These are phyloP conservation scores for Octopus sinensis DNA, from an alignment of 1,140 invertebrate species.

Conservation along the genomic window DNA sequence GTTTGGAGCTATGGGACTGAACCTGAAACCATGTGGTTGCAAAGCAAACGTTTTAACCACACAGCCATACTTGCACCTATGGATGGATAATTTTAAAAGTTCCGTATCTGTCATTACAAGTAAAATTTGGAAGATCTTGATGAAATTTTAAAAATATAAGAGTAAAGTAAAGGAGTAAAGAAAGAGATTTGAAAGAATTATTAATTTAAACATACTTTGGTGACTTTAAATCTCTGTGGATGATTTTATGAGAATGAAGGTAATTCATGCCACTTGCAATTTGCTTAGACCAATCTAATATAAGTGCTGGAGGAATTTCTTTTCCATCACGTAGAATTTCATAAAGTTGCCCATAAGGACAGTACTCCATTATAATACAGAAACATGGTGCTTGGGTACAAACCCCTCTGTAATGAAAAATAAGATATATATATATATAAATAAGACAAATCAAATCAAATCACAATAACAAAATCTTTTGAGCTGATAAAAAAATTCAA, in stretches of 20 bases:
- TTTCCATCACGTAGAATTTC: slow-evolving; percentile 80
- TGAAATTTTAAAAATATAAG: too few relatives aligned
- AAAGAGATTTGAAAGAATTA: not conserved
- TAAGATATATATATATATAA: not conserved
- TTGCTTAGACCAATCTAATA: slow-evolving; percentile 90
- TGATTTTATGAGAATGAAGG: slow-evolving; percentile 92
- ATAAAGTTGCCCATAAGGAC: slow-evolving; percentile 90
- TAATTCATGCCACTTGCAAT: slow-evolving; percentile 96
- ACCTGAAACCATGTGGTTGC: too few relatives aligned
- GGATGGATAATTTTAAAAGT: too few relatives aligned
- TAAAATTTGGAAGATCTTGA: too few relatives aligned
- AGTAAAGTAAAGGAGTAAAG: too few relatives aligned
- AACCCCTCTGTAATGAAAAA: slow-evolving; percentile 70
- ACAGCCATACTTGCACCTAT: too few relatives aligned
- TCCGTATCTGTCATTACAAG: too few relatives aligned
- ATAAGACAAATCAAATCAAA: not conserved
- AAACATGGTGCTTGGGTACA: slow-evolving; percentile 90
- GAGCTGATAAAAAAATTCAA: too few relatives aligned
- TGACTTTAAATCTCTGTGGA: slow-evolving; percentile 84
- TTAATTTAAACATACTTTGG: slow-evolving; percentile 68
- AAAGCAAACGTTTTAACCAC: too few relatives aligned
- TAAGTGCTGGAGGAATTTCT: slow-evolving; percentile 75
- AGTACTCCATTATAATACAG: slow-evolving; percentile 98
- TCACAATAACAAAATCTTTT: too few relatives aligned
- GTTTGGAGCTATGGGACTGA: too few relatives aligned